Evolutionary conservation across 2,888 invertebrate species (phyloP), one percentile per base, ranked within the genome.

Genomic region (Nysson spinosus): DNA sequence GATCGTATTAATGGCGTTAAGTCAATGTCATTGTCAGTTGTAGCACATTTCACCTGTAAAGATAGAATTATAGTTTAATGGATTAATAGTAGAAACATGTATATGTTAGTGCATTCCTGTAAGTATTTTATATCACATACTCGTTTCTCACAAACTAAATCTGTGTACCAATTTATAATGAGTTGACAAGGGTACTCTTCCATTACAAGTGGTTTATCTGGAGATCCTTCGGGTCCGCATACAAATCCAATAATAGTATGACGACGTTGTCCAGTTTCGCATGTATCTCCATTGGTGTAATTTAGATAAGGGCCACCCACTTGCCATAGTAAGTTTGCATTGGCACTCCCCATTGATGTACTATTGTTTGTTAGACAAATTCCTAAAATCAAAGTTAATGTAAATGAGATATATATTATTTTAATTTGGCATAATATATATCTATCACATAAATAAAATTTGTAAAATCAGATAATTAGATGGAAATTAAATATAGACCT

Each of bases 271-370:
- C 68, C 73, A 26, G 62, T 67, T 5, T 30, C 51, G 30, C 84
- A 86, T 30, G 55, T 12, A 47, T 74, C 77, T 16, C 86, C 86
- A 44, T 83, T 62, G 1, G 85, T 85, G 28, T 86, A 86, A 75
- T 84, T 85, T 6, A 86, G 73, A 58, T 85, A 86, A 0, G 83
- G 83, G 2, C 85, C 83, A 43, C 74, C 78, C 46, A 77, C 72
- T 39, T 77, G 76, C 85, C 85, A 86, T 22, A 75, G 68, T 20
- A 86, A 68, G 44, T 81, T 76, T 12, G 79, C 44, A 42, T 85
- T 85, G 12, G 70, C 77, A 32, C 61, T 70, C 22, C 86, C 85
- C 52, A 78, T 73, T 5, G 83, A 82, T 26, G 52, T 68, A 22
- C 44, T 47, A 24, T 65, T 73, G 22, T 72, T 63, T 0, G 35